Base-by-base conservation (phyloP, 2,797 vertebrate species). In the Helicolenus hilgendorfi region DNA sequence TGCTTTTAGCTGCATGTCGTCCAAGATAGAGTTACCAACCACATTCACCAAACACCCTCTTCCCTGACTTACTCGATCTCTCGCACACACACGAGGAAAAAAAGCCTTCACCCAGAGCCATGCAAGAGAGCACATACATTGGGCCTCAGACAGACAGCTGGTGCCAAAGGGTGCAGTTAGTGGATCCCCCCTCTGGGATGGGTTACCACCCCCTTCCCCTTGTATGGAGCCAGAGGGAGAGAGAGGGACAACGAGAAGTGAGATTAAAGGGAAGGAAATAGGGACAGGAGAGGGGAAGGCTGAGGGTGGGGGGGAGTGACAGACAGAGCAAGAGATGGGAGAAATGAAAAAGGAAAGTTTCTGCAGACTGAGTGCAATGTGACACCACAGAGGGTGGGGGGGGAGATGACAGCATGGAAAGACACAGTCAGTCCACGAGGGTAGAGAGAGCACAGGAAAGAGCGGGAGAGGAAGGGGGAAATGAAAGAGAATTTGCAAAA, bases 151-250 rank as follows among this genome's bases (percentile, higher is more conserved):
- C 72, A 84, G 92, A 95, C 94, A 96, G 94, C 94, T 95, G 91
- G 93, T 96, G 93, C 92, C 94, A 94, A 88, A 91, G 94, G 92
- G 78, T 84, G 81, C 75, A 90, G 93, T 94, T 94, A 95, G 90
- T 79, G 81, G 90, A 94, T 89, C 83, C 79, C 92, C 87, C 84
- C 91, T 85, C 67, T 76, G 91, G 93, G 89, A 92, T 68, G 81
- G 81, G 85, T 89, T 88, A 70, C 81, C 83, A 79, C 73, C 88
- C 77, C 72, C 72, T 86, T 87, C 75, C 33, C 87, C 86, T 84
- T 85, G 68, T 85, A 91, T 71, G 85, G 89, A 91, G 86, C 79
- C 77, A 75, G 71, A 88, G 73, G 80, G 73, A 86, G 68, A 84
- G 68, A 84, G 83, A 80, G 79, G 77, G 80, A 79, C 82, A 90